Conservation (phyloP, 2,113 vertebrate genomes). For the Polypterus bichir region DNA sequence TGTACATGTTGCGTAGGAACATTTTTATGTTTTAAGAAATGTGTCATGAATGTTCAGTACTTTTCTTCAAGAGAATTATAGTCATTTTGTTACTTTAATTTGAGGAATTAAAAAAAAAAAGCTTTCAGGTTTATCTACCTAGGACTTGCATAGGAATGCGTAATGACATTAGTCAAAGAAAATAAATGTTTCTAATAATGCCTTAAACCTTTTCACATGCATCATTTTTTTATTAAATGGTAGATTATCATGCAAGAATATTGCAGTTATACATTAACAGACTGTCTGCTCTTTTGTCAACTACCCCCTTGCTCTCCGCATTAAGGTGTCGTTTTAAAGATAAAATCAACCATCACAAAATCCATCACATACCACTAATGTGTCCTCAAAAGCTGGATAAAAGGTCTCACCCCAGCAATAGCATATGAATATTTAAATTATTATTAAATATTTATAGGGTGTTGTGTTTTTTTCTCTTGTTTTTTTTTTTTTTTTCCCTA, state of each 20-base stretch:
- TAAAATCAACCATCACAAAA: slow-evolving; percentile 39
- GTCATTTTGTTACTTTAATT: too few species aligned
- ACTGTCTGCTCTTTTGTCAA: slow-evolving; percentile 32
- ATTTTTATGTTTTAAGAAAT: too few species aligned
- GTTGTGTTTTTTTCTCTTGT: slow-evolving; percentile 8
- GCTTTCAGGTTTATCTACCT: too few species aligned
- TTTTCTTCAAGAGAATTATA: too few species aligned
- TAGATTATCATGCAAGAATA: slow-evolving; percentile 33
- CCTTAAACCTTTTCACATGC: slow-evolving; percentile 30
- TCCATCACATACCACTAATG: slow-evolving; percentile 29
- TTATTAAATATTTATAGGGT: slow-evolving; percentile 60
- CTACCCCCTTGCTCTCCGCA: slow-evolving; percentile 22
- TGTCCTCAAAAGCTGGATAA: slow-evolving; percentile 47
- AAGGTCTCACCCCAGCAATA: slow-evolving; percentile 59
- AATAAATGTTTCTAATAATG: slow-evolving; percentile 42
- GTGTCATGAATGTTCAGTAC: too few species aligned
- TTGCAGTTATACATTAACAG: slow-evolving; percentile 40
- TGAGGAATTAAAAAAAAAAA: too few species aligned
- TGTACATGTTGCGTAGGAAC: too few species aligned
- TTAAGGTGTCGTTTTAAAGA: slow-evolving; percentile 33
- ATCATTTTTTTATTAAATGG: slow-evolving; percentile 34
- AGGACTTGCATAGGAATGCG: background rate
- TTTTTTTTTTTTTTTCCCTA: slow-evolving; percentile 32
- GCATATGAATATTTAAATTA: slow-evolving; percentile 76
- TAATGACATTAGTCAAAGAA: slow-evolving; percentile 38